phyloP scores from a whole-genome alignment of 2,797 vertebrate genomes.

The Hoplostethus atlanticus region DNA sequence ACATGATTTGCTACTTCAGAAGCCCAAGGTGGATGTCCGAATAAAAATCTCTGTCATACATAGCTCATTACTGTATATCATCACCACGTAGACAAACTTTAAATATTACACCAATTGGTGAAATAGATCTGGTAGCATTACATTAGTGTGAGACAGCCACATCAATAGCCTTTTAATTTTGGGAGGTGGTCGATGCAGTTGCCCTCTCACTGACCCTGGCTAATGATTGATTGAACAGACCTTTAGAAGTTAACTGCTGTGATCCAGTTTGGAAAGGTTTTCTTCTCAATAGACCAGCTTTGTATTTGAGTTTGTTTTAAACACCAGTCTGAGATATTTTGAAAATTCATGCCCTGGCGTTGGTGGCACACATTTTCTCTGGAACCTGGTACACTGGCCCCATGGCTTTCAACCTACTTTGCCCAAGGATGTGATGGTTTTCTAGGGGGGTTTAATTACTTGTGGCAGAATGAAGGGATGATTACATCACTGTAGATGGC shows the following conservation, averaged over 20 bases:
- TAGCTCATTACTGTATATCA: background rate
- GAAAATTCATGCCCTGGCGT: background rate
- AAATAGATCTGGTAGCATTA: background rate
- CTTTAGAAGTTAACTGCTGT: too few species aligned
- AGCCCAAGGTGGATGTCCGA: background rate
- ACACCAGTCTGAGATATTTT: background rate
- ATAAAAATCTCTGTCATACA: background rate
- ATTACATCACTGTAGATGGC: constrained; percentile 74
- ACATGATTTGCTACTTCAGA: constrained; percentile 49
- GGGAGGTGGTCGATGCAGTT: background rate
- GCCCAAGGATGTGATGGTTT: constrained; percentile 34
- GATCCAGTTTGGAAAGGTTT: too few species aligned
- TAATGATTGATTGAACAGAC: background rate
- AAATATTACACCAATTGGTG: too few species aligned
- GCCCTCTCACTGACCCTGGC: background rate
- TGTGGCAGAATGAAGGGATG: constrained; percentile 48
- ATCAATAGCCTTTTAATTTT: background rate
- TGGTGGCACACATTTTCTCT: constrained; percentile 24
- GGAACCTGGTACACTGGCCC: constrained; percentile 30
- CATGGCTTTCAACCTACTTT: constrained; percentile 22
- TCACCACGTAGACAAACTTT: background rate
- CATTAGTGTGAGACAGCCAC: background rate
- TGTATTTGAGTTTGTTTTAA: constrained; percentile 9
- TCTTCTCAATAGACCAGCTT: background rate
- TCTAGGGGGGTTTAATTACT: constrained; percentile 58